Evolutionary conservation across 1,140 invertebrate species (phyloP).

Genomic region (Orius insidiosus): DNA sequence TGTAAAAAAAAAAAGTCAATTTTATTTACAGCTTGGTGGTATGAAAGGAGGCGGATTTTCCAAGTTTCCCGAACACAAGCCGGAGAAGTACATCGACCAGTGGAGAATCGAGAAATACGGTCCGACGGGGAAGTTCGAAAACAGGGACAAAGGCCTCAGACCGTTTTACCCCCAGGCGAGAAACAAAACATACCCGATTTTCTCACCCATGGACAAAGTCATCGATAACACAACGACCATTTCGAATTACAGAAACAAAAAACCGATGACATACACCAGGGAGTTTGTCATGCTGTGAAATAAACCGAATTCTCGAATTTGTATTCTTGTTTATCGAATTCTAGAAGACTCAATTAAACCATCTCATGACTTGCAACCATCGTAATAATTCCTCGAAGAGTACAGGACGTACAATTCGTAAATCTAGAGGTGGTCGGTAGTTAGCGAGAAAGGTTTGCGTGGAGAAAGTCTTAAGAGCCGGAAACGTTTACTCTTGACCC

Average conservation of each 20-base stretch:
- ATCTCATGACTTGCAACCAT: too few species aligned
- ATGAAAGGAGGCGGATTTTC: constrained; percentile 8
- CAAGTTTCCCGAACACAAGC: background rate
- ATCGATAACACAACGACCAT: constrained; percentile 10
- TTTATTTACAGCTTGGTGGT: constrained; percentile 1
- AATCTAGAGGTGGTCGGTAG: too few species aligned
- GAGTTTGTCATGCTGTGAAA: constrained; percentile 1
- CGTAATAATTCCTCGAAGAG: too few species aligned
- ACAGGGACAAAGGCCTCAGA: background rate
- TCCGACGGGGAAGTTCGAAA: background rate
- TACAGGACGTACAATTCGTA: too few species aligned
- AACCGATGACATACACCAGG: constrained; percentile 15
- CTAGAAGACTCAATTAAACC: too few species aligned
- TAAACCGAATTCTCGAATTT: too few species aligned
- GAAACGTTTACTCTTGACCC: too few species aligned
- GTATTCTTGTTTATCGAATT: too few species aligned
- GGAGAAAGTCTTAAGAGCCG: too few species aligned
- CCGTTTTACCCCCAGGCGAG: background rate
- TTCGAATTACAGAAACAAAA: constrained; percentile 10
- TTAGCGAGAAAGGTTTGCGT: too few species aligned
- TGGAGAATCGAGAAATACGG: background rate
- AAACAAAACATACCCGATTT: constrained; percentile 13
- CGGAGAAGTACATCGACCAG: constrained; percentile 2
- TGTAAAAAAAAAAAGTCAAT: background rate
- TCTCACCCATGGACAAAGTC: constrained; percentile 9